Conservation (phyloP, 2,113 vertebrate genomes). For the Puma concolor region DNA sequence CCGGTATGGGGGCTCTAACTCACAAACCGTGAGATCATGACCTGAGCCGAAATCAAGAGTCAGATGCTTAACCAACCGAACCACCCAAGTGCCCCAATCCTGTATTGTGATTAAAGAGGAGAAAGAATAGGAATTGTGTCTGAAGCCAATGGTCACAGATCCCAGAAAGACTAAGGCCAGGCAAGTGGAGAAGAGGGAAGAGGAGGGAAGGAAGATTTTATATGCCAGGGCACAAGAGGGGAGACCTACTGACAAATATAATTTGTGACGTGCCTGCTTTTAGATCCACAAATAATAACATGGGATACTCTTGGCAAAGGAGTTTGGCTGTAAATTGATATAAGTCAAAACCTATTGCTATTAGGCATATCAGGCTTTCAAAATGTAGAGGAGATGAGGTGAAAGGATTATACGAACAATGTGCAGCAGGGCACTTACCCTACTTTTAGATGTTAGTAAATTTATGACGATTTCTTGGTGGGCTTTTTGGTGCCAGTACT, state of each 20-base stretch:
- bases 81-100: no score
- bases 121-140: not conserved
- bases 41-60: no score
- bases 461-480: constrained; percentile 39
- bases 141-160: not conserved
- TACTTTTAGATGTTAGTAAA: constrained; percentile 15
- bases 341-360: not conserved
- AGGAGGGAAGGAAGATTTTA: not conserved
- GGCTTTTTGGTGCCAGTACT: constrained; percentile 55
- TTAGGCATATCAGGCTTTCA: constrained; percentile 44
- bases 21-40: no score
- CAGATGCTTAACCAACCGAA: no score
- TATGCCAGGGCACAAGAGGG: not conserved
- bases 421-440: not conserved
- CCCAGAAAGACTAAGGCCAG: not conserved
- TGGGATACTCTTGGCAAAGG: not conserved
- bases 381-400: constrained; percentile 41
- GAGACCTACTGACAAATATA: not conserved
- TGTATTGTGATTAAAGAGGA: not conserved
- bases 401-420: constrained; percentile 31
- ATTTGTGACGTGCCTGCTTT: not conserved
- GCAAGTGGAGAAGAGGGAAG: not conserved
- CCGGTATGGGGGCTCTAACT: no score
- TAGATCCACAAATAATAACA: not conserved
- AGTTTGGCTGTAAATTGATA: not conserved